Conservation (phyloP, 2,888 invertebrate genomes). For the Tipula vernalis region DNA sequence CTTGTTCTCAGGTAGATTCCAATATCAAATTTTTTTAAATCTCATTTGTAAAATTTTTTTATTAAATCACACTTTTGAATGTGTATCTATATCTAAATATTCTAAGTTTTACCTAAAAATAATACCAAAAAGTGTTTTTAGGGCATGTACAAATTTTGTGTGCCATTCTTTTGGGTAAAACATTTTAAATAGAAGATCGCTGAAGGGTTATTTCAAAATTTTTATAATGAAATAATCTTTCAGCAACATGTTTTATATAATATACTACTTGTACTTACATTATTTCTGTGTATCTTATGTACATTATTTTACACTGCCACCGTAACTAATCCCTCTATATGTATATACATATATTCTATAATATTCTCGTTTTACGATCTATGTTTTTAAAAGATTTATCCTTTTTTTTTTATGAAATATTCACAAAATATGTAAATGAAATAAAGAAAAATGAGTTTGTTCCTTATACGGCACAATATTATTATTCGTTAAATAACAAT, state of each 20-base stretch:
- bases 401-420: not conserved
- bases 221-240: not conserved
- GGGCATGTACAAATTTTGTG: not conserved
- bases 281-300: not conserved
- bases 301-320: not conserved
- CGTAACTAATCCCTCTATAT: not conserved
- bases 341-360: not conserved
- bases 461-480: not conserved
- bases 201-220: not conserved
- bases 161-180: not conserved
- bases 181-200: not conserved
- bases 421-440: not conserved
- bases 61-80: not conserved
- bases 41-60: not conserved
- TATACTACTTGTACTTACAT: not conserved
- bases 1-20: conserved; percentile 32
- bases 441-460: not conserved
- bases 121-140: not conserved
- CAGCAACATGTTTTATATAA: not conserved
- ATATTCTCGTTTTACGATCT: not conserved
- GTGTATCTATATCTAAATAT: not conserved
- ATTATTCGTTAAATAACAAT: not conserved
- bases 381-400: not conserved
- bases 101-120: not conserved
- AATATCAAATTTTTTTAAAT: not conserved